A percentile compares a stretch with the other conserved stretches of the same genome.
Evolutionary conservation across 1,140 invertebrate species (phyloP).

Genomic region (Pomacea maculata): DNA sequence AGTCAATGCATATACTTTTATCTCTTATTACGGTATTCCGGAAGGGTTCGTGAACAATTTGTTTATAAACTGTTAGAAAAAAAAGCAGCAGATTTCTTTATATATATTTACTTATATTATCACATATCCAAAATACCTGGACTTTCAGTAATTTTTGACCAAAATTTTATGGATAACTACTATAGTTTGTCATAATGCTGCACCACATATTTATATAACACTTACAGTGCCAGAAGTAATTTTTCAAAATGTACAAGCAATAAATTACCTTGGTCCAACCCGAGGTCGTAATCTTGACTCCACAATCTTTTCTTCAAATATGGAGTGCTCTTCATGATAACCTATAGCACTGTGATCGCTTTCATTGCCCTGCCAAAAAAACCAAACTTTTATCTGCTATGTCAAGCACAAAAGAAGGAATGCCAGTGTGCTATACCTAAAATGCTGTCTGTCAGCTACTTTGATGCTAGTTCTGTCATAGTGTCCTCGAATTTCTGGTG

Average conservation of each 20-base stretch:
- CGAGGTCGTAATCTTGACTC: slow-evolving; percentile 20
- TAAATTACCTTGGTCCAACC: slow-evolving; percentile 22
- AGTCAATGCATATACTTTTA: not conserved
- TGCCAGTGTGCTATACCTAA: too few relatives aligned
- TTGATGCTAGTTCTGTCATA: too few relatives aligned
- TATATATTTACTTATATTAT: not conserved
- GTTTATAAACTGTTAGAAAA: not conserved
- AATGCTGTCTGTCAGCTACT: too few relatives aligned
- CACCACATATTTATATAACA: not conserved
- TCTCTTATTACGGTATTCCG: too few relatives aligned
- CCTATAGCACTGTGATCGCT: slow-evolving; percentile 46
- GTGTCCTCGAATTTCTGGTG: too few relatives aligned
- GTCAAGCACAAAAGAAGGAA: too few relatives aligned
- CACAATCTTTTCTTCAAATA: slow-evolving; percentile 19
- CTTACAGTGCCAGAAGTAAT: not conserved
- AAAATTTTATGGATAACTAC: too few relatives aligned
- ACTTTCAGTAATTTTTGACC: too few relatives aligned
- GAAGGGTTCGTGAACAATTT: too few relatives aligned
- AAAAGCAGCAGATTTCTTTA: not conserved
- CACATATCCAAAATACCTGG: not conserved
- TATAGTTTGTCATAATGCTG: too few relatives aligned
- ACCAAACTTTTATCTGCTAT: not conserved
- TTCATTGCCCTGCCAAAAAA: slow-evolving; percentile 28
- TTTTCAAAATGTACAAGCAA: not conserved
- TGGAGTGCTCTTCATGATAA: slow-evolving; percentile 1